Conservation (phyloP, 2,888 invertebrate species). For the Microdon myrmicae region DNA sequence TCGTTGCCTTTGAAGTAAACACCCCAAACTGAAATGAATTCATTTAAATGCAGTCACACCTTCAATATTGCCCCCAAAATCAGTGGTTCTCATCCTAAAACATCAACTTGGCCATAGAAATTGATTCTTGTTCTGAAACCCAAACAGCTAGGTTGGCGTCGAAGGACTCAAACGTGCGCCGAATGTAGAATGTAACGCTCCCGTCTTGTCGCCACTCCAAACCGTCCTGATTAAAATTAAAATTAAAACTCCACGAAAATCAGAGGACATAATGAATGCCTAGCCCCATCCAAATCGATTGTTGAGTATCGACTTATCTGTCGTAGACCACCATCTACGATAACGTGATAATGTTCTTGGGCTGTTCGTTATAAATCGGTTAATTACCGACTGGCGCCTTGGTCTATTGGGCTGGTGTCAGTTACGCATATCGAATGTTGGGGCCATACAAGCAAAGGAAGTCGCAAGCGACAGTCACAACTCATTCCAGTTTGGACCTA, state of each 20-base stretch:
- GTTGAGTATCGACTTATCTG: no score
- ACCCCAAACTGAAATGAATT: slow-evolving; percentile 3
- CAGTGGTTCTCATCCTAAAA: slow-evolving; percentile 19
- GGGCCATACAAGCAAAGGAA: slow-evolving; percentile 26
- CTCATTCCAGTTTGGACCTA: no score
- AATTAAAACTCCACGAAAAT: slow-evolving; percentile 14
- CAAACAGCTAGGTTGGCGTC: slow-evolving; percentile 34
- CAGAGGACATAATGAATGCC: slow-evolving; percentile 10
- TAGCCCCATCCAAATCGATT: neutral
- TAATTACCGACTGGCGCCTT: slow-evolving; percentile 48
- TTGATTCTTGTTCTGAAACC: slow-evolving; percentile 11
- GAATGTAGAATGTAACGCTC: slow-evolving; percentile 18
- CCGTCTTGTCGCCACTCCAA: slow-evolving; percentile 7
- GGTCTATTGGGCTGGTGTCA: slow-evolving; percentile 27
- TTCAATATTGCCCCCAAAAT: slow-evolving; percentile 25
- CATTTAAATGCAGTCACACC: slow-evolving; percentile 41
- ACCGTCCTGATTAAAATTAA: slow-evolving; percentile 22
- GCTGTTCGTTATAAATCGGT: slow-evolving; percentile 30
- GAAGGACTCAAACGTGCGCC: slow-evolving; percentile 38
- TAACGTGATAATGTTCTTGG: slow-evolving; percentile 20
- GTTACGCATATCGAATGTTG: slow-evolving; percentile 43
- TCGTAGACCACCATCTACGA: slow-evolving; percentile 31
- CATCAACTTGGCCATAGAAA: slow-evolving; percentile 2
- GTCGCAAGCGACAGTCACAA: no score
- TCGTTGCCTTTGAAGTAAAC: no score